Percentiles rank a stretch among this genome's conserved stretches.
phyloP scores from a whole-genome alignment of 2,797 vertebrate genomes.

The Danio albolineatus region DNA sequence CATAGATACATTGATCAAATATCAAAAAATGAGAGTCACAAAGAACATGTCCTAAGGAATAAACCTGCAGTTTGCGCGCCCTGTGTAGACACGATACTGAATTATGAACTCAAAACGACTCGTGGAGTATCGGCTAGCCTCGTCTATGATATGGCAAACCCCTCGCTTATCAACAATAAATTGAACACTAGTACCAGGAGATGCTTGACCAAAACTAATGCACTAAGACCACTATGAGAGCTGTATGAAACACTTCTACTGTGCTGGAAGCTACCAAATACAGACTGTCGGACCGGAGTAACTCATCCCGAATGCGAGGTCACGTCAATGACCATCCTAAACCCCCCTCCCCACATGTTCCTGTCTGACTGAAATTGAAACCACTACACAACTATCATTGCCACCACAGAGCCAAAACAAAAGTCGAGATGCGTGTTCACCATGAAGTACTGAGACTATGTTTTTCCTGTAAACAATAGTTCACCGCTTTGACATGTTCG shows the following conservation, averaged over 20 bases:
- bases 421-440: constrained; percentile 59
- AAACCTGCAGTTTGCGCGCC: constrained; percentile 82
- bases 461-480: constrained; percentile 67
- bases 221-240: constrained; percentile 84
- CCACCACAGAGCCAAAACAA: constrained; percentile 64
- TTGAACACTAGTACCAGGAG: constrained; percentile 79
- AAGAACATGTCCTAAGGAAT: constrained; percentile 83
- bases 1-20: constrained; percentile 86
- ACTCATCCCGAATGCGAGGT: constrained; percentile 71
- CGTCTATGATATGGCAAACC: constrained; percentile 72
- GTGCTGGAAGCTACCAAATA: constrained; percentile 85
- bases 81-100: constrained; percentile 75
- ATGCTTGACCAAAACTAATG: constrained; percentile 81
- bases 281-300: constrained; percentile 78
- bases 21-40: constrained; percentile 81
- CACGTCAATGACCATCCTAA: constrained; percentile 69
- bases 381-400: constrained; percentile 65
- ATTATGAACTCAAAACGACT: constrained; percentile 77
- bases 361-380: constrained; percentile 64
- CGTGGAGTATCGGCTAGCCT: constrained; percentile 74
- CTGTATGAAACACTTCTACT: constrained; percentile 83
- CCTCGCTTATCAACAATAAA: constrained; percentile 80
- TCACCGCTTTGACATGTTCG: constrained; percentile 50
- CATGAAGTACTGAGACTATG: constrained; percentile 70
- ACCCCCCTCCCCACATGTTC: constrained; percentile 63